phyloP scores from a whole-genome alignment of 2,113 vertebrate species.

The Ceyx margarethae region DNA sequence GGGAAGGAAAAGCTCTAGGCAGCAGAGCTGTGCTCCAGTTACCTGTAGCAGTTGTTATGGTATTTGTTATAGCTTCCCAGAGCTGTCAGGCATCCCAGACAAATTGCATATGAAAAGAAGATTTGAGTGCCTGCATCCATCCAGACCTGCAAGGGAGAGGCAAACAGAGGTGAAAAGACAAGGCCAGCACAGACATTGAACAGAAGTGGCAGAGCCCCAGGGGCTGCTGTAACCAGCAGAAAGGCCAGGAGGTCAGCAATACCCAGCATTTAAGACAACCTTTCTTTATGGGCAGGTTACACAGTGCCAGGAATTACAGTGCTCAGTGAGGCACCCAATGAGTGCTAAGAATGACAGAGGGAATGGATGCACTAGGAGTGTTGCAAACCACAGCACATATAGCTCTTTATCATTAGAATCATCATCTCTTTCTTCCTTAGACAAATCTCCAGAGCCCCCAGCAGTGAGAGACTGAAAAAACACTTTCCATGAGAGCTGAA shows the following conservation, averaged over 20 bases:
- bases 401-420: background rate
- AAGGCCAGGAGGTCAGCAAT: background rate
- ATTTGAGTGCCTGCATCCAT: slow-evolving; percentile 94
- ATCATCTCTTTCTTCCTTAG: background rate
- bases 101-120: slow-evolving; percentile 93
- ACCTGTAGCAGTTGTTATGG: slow-evolving; percentile 96
- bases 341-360: background rate
- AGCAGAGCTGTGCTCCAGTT: slow-evolving; percentile 19
- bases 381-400: background rate
- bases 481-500: background rate
- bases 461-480: background rate
- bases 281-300: background rate
- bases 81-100: slow-evolving; percentile 89
- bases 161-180: slow-evolving; percentile 33
- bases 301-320: background rate
- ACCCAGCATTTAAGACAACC: background rate
- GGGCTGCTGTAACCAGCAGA: background rate
- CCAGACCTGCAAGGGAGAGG: slow-evolving; percentile 83
- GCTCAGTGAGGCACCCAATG: background rate
- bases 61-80: slow-evolving; percentile 96
- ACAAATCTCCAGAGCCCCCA: background rate
- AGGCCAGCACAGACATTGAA: background rate
- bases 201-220: background rate
- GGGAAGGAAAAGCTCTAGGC: background rate
- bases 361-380: background rate